Conservation (phyloP, 2,888 invertebrate species). For the Temnothorax rugatulus region DNA sequence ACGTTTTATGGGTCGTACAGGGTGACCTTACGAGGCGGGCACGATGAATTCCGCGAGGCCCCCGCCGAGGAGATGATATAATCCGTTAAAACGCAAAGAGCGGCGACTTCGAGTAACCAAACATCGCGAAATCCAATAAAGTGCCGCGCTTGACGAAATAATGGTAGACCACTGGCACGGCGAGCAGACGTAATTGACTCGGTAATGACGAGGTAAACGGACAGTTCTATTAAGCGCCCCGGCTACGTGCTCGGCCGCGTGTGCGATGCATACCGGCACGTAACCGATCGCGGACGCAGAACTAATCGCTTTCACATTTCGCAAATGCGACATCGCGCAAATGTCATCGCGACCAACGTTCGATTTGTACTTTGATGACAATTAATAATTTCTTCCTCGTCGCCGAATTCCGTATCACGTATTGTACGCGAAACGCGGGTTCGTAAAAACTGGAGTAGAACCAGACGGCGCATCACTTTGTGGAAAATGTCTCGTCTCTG, state of each 20-base stretch:
- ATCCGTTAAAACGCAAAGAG: constrained; percentile 67
- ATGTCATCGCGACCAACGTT: constrained; percentile 17
- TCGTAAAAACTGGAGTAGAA: neutral
- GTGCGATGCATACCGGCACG: constrained; percentile 52
- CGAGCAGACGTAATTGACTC: constrained; percentile 73
- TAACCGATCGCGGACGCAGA: constrained; percentile 47
- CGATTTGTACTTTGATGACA: constrained; percentile 4
- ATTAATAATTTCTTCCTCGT: constrained; percentile 35
- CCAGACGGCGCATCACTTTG: neutral
- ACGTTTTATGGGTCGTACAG: constrained; percentile 72
- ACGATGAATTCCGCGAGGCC: constrained; percentile 66
- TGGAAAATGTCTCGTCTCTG: neutral
- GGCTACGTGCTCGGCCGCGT: constrained; percentile 33
- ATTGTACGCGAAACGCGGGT: neutral
- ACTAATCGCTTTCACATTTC: constrained; percentile 70
- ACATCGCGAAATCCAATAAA: constrained; percentile 69
- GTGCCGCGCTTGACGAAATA: constrained; percentile 71
- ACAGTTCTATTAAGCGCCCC: constrained; percentile 73
- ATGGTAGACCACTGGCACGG: constrained; percentile 65
- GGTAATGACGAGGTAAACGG: constrained; percentile 74
- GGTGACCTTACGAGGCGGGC: constrained; percentile 72
- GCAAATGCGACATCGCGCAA: constrained; percentile 50
- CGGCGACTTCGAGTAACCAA: constrained; percentile 58
- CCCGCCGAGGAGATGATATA: constrained; percentile 70
- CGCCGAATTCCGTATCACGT: neutral